Evolutionary conservation across 2,113 vertebrate genomes (phyloP).

Genomic region (Pardalotus punctatus): DNA sequence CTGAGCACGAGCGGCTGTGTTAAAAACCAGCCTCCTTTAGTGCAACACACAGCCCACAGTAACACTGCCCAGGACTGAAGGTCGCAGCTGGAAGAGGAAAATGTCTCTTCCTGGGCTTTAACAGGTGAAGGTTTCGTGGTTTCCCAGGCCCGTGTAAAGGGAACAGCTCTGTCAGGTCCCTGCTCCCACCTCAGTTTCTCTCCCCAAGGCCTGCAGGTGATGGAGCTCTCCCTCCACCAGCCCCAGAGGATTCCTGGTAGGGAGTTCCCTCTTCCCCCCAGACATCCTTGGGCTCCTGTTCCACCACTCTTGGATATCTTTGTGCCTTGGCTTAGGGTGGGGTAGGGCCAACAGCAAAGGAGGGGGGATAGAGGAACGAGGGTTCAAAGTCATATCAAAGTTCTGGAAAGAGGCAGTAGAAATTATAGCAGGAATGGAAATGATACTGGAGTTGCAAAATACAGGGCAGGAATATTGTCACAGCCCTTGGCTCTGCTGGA

Average conservation of each 20-base stretch:
- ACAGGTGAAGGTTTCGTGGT: background rate
- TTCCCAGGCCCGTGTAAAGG: background rate
- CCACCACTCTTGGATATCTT: background rate
- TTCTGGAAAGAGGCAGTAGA: background rate
- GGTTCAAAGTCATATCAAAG: fast-evolving
- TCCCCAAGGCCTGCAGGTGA: too few relatives aligned
- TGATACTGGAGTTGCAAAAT: background rate
- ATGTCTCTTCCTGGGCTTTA: fast-evolving
- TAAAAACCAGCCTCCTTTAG: background rate
- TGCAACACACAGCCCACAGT: fast-evolving
- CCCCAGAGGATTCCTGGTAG: background rate
- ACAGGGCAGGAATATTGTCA: background rate
- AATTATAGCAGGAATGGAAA: background rate
- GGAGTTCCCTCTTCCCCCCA: background rate
- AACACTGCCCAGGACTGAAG: background rate
- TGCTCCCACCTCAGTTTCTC: background rate
- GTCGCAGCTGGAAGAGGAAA: background rate
- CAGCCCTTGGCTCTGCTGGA: background rate
- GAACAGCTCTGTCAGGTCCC: background rate
- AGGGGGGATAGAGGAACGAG: background rate
- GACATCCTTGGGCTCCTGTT: background rate
- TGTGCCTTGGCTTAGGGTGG: background rate
- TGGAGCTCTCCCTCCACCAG: background rate
- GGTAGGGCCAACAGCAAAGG: background rate
- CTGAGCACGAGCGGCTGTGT: background rate